These are phyloP conservation scores for Eupithecia pulchellata DNA, from an alignment of 2,888 invertebrate species.

Conservation along the genomic window DNA sequence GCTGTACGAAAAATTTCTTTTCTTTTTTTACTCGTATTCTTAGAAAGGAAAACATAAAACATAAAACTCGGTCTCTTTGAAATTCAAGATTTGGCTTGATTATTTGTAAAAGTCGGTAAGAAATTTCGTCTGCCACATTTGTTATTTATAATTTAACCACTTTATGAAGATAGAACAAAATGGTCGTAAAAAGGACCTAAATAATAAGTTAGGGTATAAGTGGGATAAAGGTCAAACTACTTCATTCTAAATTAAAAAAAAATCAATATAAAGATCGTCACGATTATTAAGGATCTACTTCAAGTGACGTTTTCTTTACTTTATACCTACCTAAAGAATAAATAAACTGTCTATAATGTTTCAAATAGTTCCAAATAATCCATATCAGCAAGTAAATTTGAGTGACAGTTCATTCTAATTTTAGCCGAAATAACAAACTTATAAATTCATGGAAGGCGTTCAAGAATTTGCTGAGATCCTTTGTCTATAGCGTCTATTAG, in stretches of 20 bases:
- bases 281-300: no score
- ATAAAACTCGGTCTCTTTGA: neutral
- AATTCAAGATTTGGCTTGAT: neutral
- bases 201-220: no score
- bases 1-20: neutral
- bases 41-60: neutral
- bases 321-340: no score
- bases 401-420: no score
- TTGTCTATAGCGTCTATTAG: neutral
- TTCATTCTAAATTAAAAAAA: neutral
- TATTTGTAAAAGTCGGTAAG: neutral
- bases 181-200: neutral
- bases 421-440: neutral
- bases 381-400: no score
- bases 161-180: neutral
- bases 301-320: no score
- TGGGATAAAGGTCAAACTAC: neutral
- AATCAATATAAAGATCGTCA: no score
- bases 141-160: neutral
- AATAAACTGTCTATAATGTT: no score
- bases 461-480: neutral
- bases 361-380: no score
- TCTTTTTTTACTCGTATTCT: neutral
- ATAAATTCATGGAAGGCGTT: neutral
- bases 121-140: neutral